A percentile compares a stretch with the other conserved stretches of the same genome.
phyloP scores from a whole-genome alignment of 2,797 vertebrate genomes.

The Novumbra hubbsi region DNA sequence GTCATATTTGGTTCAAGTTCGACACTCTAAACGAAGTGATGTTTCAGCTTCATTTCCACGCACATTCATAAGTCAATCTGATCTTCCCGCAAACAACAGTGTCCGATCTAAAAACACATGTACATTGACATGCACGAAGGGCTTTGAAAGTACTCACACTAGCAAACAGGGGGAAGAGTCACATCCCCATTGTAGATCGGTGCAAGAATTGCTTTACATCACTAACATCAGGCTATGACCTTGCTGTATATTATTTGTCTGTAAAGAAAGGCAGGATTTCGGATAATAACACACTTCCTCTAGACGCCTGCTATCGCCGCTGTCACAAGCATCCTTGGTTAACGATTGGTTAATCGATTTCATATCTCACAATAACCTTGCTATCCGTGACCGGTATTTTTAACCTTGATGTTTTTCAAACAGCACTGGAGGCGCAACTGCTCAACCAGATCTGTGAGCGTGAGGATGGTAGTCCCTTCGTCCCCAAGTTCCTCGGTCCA shows the following conservation, averaged over 20 bases:
- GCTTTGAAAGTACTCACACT: neutral
- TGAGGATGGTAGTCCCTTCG: constrained; percentile 51
- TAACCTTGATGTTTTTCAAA: neutral
- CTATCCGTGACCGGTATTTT: neutral
- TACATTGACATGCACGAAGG: neutral
- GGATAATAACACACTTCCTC: neutral
- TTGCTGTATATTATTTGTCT: neutral
- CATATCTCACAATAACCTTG: neutral
- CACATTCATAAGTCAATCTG: neutral
- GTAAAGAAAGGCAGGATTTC: neutral
- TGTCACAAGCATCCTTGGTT: neutral
- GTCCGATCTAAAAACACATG: neutral
- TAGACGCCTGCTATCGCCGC: neutral
- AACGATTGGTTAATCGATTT: neutral
- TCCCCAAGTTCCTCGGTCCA: constrained; percentile 50
- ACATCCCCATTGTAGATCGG: neutral
- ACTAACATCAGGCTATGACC: neutral
- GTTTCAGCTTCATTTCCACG: neutral
- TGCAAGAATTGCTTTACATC: neutral
- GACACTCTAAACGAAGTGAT: neutral
- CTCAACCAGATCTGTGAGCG: constrained; percentile 79
- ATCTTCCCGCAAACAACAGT: neutral
- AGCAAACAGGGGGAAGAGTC: neutral
- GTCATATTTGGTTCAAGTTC: constrained; percentile 17
- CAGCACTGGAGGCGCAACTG: constrained; percentile 77